Conservation (phyloP, 2,797 vertebrate species). For the Jordanella pulchra region DNA sequence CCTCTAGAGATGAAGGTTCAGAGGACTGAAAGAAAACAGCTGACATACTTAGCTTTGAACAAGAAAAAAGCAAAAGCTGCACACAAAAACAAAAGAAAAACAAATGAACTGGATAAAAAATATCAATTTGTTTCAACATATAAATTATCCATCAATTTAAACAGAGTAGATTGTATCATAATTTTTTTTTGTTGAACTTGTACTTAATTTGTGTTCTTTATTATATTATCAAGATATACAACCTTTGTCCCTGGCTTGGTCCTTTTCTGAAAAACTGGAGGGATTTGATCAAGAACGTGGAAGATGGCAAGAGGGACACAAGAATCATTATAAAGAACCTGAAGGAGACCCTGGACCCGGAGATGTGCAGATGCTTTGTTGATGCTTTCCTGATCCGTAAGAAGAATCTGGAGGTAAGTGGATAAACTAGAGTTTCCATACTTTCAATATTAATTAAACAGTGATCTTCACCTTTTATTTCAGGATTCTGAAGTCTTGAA, state of each 20-base stretch:
- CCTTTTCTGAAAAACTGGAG: conserved; percentile 46
- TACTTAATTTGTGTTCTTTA: no score
- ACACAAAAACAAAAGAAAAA: no score
- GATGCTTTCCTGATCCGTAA: conserved; percentile 53
- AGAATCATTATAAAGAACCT: conserved; percentile 21
- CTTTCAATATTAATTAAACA: neutral
- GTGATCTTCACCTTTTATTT: neutral
- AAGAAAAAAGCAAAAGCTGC: no score
- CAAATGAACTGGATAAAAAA: no score
- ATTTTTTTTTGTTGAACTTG: no score
- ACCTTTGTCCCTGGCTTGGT: conserved; percentile 42
- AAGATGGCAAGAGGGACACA: fast-evolving
- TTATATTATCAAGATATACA: conserved; percentile 40
- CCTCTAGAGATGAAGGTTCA: no score
- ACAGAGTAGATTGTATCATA: no score
- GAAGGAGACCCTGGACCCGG: conserved; percentile 49
- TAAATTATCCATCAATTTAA: no score
- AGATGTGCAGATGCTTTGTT: conserved; percentile 49
- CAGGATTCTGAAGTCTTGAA: conserved; percentile 18
- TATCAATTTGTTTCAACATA: no score
- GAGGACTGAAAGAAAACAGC: no score
- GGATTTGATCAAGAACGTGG: conserved; percentile 13
- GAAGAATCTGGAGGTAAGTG: conserved; percentile 44
- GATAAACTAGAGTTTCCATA: no score
- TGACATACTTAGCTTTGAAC: no score